Percentiles rank a stretch among this genome's conserved stretches.
These are phyloP conservation scores for Rhopalosiphum maidis DNA, from an alignment of 1,140 invertebrate genomes.

Conservation along the genomic window DNA sequence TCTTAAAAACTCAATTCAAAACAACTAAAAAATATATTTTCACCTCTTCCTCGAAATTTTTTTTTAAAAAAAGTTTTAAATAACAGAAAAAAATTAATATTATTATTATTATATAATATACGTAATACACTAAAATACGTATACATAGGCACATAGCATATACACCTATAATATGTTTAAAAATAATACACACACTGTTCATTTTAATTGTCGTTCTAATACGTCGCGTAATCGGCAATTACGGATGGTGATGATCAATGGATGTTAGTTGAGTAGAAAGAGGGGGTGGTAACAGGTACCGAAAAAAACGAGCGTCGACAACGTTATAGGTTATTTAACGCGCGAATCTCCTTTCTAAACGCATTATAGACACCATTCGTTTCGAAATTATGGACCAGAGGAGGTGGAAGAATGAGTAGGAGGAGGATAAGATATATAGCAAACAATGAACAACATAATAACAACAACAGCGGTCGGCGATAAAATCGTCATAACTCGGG, in stretches of 20 bases:
- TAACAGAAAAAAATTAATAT: background rate
- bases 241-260: background rate
- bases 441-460: background rate
- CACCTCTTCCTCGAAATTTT: background rate
- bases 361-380: background rate
- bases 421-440: background rate
- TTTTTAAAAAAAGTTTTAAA: background rate
- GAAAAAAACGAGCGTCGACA: background rate
- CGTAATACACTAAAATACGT: background rate
- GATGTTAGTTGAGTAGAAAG: background rate
- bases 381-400: background rate
- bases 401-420: background rate
- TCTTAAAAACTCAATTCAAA: background rate
- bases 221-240: background rate
- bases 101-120: background rate
- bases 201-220: background rate
- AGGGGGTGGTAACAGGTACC: no score
- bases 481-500: background rate
- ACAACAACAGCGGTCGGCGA: background rate
- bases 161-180: background rate
- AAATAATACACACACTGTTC: background rate
- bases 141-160: no score
- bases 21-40: background rate
- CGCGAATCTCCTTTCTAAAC: constrained; percentile 25
- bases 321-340: background rate